Evolutionary conservation across 2,888 invertebrate genomes (phyloP).

Genomic region (Dynastes hyllus): DNA sequence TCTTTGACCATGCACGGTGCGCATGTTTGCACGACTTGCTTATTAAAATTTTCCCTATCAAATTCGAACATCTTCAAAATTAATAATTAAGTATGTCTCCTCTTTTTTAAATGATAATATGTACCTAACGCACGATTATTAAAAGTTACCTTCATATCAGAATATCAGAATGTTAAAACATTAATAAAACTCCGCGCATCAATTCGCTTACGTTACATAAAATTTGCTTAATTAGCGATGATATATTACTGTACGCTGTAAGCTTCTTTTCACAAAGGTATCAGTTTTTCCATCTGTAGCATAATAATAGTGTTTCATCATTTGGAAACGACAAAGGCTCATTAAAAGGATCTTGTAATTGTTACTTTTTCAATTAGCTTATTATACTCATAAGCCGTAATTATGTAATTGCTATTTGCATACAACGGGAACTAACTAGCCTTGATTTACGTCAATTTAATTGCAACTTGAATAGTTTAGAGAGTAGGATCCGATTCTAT

Average conservation of each 20-base stretch:
- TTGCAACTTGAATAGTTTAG: background rate
- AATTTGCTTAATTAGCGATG: conserved; percentile 23
- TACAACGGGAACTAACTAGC: background rate
- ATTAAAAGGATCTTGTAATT: conserved; percentile 14
- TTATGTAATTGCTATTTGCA: conserved; percentile 5
- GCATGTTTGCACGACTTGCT: too few species aligned
- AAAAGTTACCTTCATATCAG: background rate
- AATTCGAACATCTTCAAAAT: too few species aligned
- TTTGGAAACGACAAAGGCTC: conserved; percentile 4
- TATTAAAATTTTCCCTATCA: too few species aligned
- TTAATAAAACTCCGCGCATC: background rate
- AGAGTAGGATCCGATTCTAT: background rate
- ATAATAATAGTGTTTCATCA: conserved; percentile 3
- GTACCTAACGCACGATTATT: background rate
- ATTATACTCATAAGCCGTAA: background rate
- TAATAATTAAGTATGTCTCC: too few species aligned
- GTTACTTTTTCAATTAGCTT: conserved; percentile 18
- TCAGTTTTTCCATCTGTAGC: conserved; percentile 9
- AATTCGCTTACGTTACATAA: conserved; percentile 6
- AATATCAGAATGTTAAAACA: background rate
- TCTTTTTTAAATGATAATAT: too few species aligned
- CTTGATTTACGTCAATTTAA: conserved; percentile 7
- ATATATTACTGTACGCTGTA: conserved; percentile 9
- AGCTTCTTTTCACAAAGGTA: background rate
- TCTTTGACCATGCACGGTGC: too few species aligned